Evolutionary conservation across 2,113 vertebrate genomes (phyloP).

Genomic region (Scophthalmus maximus): DNA sequence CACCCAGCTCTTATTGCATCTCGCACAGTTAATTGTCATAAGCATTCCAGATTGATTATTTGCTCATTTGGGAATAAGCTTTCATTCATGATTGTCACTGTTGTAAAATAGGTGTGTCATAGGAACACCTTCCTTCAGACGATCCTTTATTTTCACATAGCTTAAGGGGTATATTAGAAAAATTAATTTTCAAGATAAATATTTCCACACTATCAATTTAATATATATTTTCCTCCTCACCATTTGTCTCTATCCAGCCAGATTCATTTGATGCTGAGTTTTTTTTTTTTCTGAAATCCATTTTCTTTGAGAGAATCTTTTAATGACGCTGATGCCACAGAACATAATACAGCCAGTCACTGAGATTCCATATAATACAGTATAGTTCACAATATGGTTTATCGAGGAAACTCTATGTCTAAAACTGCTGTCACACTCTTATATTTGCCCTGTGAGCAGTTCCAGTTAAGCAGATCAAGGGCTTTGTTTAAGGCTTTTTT

Average conservation of each 20-base stretch:
- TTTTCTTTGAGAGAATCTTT: slow-evolving; percentile 12
- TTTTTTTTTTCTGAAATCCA: not conserved
- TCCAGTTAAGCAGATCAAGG: not conserved
- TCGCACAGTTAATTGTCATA: slow-evolving; percentile 94
- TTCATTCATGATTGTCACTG: slow-evolving; percentile 92
- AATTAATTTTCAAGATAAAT: slow-evolving; percentile 80
- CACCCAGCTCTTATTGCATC: slow-evolving; percentile 88
- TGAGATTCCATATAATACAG: not conserved
- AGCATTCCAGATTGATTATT: slow-evolving; percentile 95
- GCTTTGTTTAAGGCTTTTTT: not conserved
- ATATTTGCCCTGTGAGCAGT: not conserved
- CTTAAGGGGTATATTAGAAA: slow-evolving; percentile 87
- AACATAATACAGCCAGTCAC: not conserved
- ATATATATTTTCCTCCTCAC: slow-evolving; percentile 18
- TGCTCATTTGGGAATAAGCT: slow-evolving; percentile 88
- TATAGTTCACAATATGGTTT: not conserved
- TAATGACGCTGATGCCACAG: not conserved
- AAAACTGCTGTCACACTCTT: not conserved
- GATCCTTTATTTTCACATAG: slow-evolving; percentile 82
- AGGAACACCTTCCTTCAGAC: slow-evolving; percentile 82
- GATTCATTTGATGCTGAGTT: not conserved
- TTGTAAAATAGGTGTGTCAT: slow-evolving; percentile 87
- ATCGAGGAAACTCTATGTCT: not conserved
- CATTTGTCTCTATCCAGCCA: not conserved
- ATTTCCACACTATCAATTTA: slow-evolving; percentile 60